These are phyloP conservation scores for Tiphia femorata DNA, from an alignment of 2,888 invertebrate genomes.

Conservation along the genomic window DNA sequence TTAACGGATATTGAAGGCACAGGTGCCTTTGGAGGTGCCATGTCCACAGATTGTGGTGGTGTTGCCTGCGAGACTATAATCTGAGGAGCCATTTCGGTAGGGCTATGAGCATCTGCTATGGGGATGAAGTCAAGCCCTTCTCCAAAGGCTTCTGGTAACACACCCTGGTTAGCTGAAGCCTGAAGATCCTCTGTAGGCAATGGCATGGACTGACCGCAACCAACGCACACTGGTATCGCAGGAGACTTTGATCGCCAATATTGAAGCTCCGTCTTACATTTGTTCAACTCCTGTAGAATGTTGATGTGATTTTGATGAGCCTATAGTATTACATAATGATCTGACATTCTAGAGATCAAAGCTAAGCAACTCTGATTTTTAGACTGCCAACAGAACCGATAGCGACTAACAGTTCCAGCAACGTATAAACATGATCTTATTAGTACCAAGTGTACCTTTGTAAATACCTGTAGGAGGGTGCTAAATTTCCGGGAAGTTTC, in stretches of 20 bases:
- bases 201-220: constrained; percentile 78
- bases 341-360: background rate
- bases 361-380: background rate
- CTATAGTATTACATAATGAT: background rate
- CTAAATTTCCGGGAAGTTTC: constrained; percentile 91
- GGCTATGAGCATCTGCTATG: constrained; percentile 64
- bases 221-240: constrained; percentile 80
- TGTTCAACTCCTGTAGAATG: constrained; percentile 82
- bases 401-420: no score
- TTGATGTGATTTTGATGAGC: background rate
- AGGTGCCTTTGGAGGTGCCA: constrained; percentile 64
- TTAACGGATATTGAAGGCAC: constrained; percentile 56
- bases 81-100: constrained; percentile 51
- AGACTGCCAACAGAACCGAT: background rate
- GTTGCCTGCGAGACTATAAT: constrained; percentile 30
- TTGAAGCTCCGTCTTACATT: constrained; percentile 91
- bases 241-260: constrained; percentile 93
- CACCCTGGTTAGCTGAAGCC: constrained; percentile 74
- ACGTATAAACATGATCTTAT: background rate
- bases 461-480: constrained; percentile 81
- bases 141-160: constrained; percentile 72
- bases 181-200: constrained; percentile 75
- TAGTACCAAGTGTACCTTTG: constrained; percentile 54
- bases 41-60: constrained; percentile 43
- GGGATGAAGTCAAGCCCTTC: constrained; percentile 67